A percentile compares a stretch with the other conserved stretches of the same genome.
Conservation (phyloP, 2,113 vertebrate species). For the Siniperca knerii region DNA sequence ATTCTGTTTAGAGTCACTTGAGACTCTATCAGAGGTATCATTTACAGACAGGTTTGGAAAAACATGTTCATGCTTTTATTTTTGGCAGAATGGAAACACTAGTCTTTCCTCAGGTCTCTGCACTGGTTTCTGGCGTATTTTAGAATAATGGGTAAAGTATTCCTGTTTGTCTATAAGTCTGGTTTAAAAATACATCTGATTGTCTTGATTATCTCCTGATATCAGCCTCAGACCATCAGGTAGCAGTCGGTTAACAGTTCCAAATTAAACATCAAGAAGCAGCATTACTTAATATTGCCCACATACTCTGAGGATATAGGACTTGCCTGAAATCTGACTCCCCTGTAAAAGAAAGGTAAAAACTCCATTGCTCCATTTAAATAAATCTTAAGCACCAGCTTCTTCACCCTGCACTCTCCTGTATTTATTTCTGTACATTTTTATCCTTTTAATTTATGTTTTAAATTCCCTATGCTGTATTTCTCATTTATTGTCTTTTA, state of each 20-base stretch:
- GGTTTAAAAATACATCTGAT: background rate
- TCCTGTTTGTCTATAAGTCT: background rate
- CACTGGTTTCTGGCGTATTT: background rate
- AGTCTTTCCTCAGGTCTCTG: background rate
- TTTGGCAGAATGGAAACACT: background rate
- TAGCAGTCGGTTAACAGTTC: background rate
- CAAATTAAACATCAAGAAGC: background rate
- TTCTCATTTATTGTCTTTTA: background rate
- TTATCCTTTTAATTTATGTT: no score
- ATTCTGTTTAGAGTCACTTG: background rate
- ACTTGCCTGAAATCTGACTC: background rate
- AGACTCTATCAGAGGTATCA: background rate
- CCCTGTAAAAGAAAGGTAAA: background rate
- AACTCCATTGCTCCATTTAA: background rate
- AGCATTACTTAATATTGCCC: background rate
- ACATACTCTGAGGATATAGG: background rate
- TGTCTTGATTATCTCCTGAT: background rate
- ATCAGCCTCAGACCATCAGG: background rate
- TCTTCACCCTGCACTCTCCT: background rate
- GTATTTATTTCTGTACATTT: no score
- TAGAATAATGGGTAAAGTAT: background rate
- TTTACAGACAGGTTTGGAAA: slow-evolving; percentile 8
- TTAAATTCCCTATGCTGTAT: background rate
- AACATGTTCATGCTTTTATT: background rate
- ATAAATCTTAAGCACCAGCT: background rate